Base-by-base conservation (phyloP, 37 sponge, comb jelly and placozoan species). In the Geodia barretti region DNA sequence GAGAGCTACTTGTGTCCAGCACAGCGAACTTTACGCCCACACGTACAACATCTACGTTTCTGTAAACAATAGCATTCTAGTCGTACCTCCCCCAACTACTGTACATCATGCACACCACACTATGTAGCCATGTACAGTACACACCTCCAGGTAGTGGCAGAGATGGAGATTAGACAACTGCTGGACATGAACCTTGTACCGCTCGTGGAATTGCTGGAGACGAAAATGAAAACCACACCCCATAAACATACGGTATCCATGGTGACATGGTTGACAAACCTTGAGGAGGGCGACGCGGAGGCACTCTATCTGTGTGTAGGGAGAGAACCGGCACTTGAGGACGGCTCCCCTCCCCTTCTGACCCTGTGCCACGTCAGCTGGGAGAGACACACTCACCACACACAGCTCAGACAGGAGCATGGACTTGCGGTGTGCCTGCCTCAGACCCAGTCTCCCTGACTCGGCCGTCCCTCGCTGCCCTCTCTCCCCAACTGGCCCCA, bases 291-390 rank as follows among this genome's bases (percentile, higher is more conserved):
- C 86, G 14, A 89, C 83, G 61, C 94, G 79, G 31, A 94, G 85
- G 17, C 72, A 76, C 62, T 90, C 94, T 24, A 94, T 94, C 73
- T 84, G 80, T 14, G 90, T 87, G 62, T 87, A 87, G n/a, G 94
- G 94, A 19, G 86, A 85, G 80, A 94, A 94, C 5, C 94, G 79
- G 47, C 89, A 94, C 64, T 89, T 90, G 69, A 94, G 75, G 24
- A 73, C 37, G 1, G 79, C 83, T 20, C 94, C 94, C 19, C 67
- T 61, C 19, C 90, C 94, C 80, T 79, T 86, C 76, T 83, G 87
- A 17, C 80, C 76, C 42, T 64, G 63, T 7, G 47, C 39, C 0
- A 92, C 4, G 58, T 83, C 76, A 0, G 88, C 84, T 0, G 92
- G 88, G 26, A 92, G 30, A 20, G 77, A 68, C 19, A 92, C 84